Evolutionary conservation across 2,888 invertebrate genomes (phyloP).

Genomic region (Drosophila neonasuta): DNA sequence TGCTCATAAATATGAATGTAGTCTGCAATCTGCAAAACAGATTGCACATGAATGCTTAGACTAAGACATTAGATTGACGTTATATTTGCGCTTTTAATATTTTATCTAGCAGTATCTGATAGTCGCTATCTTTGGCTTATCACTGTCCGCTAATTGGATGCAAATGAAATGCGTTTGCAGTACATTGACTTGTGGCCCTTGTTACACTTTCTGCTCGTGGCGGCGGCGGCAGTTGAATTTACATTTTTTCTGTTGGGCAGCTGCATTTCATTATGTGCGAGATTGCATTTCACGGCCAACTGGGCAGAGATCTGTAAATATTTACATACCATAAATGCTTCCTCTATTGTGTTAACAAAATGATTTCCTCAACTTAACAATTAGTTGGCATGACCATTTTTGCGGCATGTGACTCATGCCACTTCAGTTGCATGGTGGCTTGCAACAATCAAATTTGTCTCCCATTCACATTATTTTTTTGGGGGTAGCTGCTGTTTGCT

Average conservation of each 20-base stretch:
- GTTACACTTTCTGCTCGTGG: conserved; percentile 71
- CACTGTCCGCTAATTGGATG: conserved; percentile 63
- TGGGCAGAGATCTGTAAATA: conserved; percentile 47
- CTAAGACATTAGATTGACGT: neutral
- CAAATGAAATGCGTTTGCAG: conserved; percentile 53
- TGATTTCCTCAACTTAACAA: conserved; percentile 40
- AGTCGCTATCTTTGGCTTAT: conserved; percentile 32
- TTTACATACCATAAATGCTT: conserved; percentile 52
- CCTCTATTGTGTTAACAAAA: conserved; percentile 50
- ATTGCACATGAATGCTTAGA: neutral
- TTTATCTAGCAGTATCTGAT: conserved; percentile 1
- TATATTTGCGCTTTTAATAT: neutral
- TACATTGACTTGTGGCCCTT: conserved; percentile 49
- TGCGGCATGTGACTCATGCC: conserved; percentile 20
- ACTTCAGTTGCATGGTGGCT: conserved; percentile 18
- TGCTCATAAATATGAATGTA: conserved; percentile 2
- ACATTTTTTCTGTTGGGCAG: conserved; percentile 48
- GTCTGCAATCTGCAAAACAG: neutral
- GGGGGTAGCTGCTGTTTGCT: conserved; percentile 19
- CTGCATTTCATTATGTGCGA: conserved; percentile 50
- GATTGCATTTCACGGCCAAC: conserved; percentile 66
- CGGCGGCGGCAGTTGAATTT: conserved; percentile 33
- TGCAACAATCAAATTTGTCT: conserved; percentile 54
- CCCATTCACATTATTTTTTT: conserved; percentile 40
- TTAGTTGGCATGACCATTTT: neutral